Percentiles rank a stretch among this genome's conserved stretches.
These are phyloP conservation scores for Graptemys geographica DNA, from an alignment of 2,797 vertebrate genomes.

Conservation along the genomic window DNA sequence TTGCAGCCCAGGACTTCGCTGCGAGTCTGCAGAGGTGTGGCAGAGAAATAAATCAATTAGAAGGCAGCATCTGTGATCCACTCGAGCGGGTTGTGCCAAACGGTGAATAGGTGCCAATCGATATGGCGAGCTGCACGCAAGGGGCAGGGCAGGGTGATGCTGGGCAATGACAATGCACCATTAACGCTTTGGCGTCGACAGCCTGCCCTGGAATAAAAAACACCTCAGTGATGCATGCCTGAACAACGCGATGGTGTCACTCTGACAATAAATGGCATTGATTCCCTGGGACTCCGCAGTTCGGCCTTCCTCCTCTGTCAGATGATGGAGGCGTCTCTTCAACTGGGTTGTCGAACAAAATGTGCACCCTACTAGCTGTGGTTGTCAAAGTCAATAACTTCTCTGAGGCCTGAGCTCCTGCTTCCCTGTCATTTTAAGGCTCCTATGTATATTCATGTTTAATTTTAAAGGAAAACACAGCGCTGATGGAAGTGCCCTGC, in stretches of 20 bases:
- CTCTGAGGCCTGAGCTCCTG: background rate
- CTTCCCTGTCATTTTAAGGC: fast-evolving
- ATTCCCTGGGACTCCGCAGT: fast-evolving
- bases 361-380: background rate
- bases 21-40: background rate
- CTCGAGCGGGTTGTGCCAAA: background rate
- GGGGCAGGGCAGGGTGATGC: background rate
- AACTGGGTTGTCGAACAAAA: background rate
- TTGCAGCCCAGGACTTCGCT: background rate
- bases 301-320: background rate
- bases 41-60: constrained; percentile 16
- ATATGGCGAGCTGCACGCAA: background rate
- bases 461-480: fast-evolving
- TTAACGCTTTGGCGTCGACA: background rate
- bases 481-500: background rate
- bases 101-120: fast-evolving
- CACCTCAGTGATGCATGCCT: background rate
- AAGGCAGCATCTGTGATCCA: constrained; percentile 31
- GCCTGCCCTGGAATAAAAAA: background rate
- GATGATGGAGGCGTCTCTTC: fast-evolving
- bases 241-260: background rate
- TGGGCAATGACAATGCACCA: background rate
- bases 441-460: fast-evolving
- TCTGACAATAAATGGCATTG: fast-evolving
- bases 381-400: background rate